These are phyloP conservation scores for Bombyx mandarina DNA, from an alignment of 1,140 invertebrate species.

Conservation along the genomic window DNA sequence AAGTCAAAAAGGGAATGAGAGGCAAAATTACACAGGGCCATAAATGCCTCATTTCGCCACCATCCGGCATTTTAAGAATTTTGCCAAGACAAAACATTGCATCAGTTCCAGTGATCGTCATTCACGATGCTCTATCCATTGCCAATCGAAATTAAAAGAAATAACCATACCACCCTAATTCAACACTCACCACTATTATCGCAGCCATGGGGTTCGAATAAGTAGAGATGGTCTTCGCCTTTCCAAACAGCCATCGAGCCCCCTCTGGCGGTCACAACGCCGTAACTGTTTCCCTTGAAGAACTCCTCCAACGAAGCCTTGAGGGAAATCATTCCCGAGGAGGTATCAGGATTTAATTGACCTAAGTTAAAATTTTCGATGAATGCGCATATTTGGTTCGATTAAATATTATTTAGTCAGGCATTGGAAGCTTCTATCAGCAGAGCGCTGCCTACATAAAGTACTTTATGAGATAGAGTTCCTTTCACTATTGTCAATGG, in stretches of 20 bases:
- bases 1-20: not conserved
- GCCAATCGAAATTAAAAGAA: too few relatives aligned
- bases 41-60: not conserved
- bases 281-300: constrained; percentile 59
- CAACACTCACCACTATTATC: constrained; percentile 56
- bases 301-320: constrained; percentile 46
- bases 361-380: constrained; percentile 14
- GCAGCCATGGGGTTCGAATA: constrained; percentile 68
- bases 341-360: constrained; percentile 32
- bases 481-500: too few relatives aligned
- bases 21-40: not conserved
- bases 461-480: too few relatives aligned
- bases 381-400: too few relatives aligned
- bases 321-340: constrained; percentile 32
- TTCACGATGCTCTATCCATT: not conserved
- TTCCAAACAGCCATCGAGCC: constrained; percentile 61
- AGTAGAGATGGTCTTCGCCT: constrained; percentile 49
- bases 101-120: not conserved
- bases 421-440: too few relatives aligned
- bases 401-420: too few relatives aligned
- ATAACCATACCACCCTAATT: not conserved
- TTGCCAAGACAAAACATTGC: not conserved
- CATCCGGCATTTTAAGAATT: not conserved
- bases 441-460: too few relatives aligned
- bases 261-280: constrained; percentile 56